Percentiles rank a stretch among this genome's conserved stretches.
Evolutionary conservation across 2,888 invertebrate species (phyloP).

Genomic region (Allygus modestus): DNA sequence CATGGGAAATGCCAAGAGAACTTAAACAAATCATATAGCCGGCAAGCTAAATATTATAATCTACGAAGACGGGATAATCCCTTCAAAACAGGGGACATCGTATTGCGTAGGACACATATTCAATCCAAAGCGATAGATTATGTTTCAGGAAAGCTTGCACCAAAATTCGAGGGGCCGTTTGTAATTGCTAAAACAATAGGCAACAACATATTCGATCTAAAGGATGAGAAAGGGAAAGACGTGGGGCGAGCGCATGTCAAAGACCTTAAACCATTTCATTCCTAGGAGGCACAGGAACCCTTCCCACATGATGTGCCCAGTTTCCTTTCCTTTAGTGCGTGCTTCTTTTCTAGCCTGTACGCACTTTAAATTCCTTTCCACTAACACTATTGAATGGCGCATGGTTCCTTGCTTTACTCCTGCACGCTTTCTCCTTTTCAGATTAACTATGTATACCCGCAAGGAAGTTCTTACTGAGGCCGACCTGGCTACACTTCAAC

Average conservation of each 20-base stretch:
- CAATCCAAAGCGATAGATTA: not conserved
- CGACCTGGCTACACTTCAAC: too few species aligned
- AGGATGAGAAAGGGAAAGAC: not conserved
- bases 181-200: not conserved
- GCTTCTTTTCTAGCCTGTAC: not conserved
- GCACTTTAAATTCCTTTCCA: not conserved
- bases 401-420: not conserved
- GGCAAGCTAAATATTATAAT: conserved; percentile 66
- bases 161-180: conserved; percentile 43
- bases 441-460: too few species aligned
- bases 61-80: conserved; percentile 37
- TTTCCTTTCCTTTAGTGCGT: not conserved
- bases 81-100: not conserved
- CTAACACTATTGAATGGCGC: not conserved
- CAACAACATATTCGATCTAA: not conserved
- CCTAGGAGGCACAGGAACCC: not conserved
- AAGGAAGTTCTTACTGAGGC: too few species aligned
- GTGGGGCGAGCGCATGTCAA: not conserved
- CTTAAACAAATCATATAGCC: conserved; percentile 51
- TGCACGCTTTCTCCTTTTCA: too few species aligned
- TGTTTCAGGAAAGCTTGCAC: conserved; percentile 18
- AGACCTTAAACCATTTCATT: not conserved
- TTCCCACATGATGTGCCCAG: not conserved
- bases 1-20: not conserved
- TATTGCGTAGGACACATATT: not conserved